Evolutionary conservation across 2,113 vertebrate species (phyloP).

Genomic region (Dinomys branickii): DNA sequence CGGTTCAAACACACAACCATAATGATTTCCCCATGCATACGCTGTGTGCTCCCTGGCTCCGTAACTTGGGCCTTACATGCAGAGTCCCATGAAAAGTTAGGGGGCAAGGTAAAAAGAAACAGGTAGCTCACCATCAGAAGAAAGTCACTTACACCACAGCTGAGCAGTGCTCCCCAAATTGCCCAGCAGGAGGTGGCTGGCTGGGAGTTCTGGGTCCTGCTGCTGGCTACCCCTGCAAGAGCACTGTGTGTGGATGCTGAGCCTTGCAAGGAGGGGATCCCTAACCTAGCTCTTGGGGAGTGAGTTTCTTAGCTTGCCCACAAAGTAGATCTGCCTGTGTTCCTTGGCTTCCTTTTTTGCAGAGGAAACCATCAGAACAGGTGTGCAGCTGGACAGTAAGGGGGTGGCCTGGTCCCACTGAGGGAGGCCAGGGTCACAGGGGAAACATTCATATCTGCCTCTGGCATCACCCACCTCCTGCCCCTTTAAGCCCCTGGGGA

Average conservation of each 20-base stretch:
- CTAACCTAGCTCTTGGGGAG: neutral
- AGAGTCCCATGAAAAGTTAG: slow-evolving; percentile 68
- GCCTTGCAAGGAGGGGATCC: neutral
- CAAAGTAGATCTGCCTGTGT: neutral
- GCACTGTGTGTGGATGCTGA: neutral
- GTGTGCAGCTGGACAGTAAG: neutral
- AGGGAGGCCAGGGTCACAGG: neutral
- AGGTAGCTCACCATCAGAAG: neutral
- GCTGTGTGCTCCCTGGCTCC: slow-evolving; percentile 77
- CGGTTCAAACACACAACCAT: slow-evolving; percentile 80
- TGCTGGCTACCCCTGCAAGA: neutral
- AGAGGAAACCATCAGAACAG: neutral
- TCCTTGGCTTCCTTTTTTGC: neutral
- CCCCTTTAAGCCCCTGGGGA: neutral
- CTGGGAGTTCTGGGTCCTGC: neutral
- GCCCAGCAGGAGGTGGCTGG: neutral
- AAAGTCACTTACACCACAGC: neutral
- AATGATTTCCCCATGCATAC: slow-evolving; percentile 81
- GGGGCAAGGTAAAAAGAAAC: slow-evolving; percentile 63
- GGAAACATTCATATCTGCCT: neutral
- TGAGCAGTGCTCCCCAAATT: neutral
- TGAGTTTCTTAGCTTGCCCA: neutral
- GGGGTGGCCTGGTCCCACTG: neutral
- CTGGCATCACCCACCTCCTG: neutral
- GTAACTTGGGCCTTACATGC: slow-evolving; percentile 56